These are phyloP conservation scores for Apocrypta bakeri DNA, from an alignment of 1,140 invertebrate genomes.

Conservation along the genomic window DNA sequence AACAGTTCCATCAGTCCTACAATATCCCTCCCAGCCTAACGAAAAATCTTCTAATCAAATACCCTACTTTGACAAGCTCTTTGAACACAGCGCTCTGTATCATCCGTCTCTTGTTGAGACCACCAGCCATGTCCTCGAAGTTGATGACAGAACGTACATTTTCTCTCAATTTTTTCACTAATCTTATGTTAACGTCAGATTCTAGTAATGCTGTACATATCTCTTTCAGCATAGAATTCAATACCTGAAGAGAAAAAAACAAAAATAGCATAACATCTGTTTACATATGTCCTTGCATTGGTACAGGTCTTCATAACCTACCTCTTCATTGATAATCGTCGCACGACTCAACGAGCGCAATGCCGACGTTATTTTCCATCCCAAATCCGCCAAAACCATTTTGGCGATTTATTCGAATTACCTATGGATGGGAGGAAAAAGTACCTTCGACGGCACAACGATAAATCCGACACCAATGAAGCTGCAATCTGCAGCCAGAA, in stretches of 20 bases:
- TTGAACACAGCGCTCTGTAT: constrained; percentile 99
- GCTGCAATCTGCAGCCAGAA: too few species aligned
- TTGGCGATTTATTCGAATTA: constrained; percentile 66
- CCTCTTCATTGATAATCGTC: constrained; percentile 99
- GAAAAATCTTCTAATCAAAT: background rate
- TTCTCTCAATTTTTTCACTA: constrained; percentile 97
- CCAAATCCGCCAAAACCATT: constrained; percentile 99
- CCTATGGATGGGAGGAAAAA: background rate
- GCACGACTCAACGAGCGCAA: constrained; percentile 98
- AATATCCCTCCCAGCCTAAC: too few species aligned
- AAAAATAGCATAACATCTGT: constrained; percentile 33
- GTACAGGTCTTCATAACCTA: constrained; percentile 62
- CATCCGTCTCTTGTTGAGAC: constrained; percentile 98
- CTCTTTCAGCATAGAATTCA: constrained; percentile 99
- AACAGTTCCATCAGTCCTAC: too few species aligned
- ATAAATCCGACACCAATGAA: background rate
- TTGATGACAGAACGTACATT: constrained; percentile 99
- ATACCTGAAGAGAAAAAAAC: constrained; percentile 79
- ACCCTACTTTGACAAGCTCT: constrained; percentile 95
- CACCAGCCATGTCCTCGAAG: constrained; percentile 99
- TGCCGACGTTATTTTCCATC: constrained; percentile 98
- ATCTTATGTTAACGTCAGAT: constrained; percentile 98
- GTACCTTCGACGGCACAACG: background rate
- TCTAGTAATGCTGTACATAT: constrained; percentile 97
- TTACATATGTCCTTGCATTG: constrained; percentile 39